Evolutionary conservation across 1,140 invertebrate genomes (phyloP), one percentile per base, ranked within the genome.

Genomic region (Drosophila repleta): DNA sequence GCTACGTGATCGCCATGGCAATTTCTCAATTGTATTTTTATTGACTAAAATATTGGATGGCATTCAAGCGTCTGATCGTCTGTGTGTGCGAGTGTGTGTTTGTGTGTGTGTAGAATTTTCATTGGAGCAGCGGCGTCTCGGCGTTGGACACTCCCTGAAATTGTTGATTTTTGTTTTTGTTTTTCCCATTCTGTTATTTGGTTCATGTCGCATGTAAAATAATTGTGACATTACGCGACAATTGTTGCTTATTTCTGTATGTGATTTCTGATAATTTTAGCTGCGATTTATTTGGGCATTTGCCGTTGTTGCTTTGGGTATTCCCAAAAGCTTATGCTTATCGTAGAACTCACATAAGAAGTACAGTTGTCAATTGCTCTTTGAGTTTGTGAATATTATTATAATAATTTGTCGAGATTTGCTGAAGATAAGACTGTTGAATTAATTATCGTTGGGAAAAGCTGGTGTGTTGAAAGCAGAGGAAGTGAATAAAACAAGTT

Each of bases 1-100:
- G 66, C 74, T 81, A 87, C 83, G 82, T 87, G 83, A 87, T 88
- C 76, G 72, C 20, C 83, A 83, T 87, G 79, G 74, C 83, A 87
- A 87, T 79, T 74, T 79, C 71, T 58, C 79, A 83, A 79, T 83
- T 83, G 84, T 74, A 61, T 74, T 87, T 73, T 84, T 84, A 87
- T 87, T 88, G 83, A 87, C 67, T 46, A 79, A 71, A 88, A 74
- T 81, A 85, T 84, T 77, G 80, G 78, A 48, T 81, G 79, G 57
- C 46, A 35, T 75, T 73, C 74, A 75, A 66, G 64, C 79, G 83
- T 69, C 58, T 67, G 62, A 67, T 67, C 63, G 17, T 24, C 45
- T 57, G 55, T 13, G 13, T 29, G 4, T 20, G 10, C 48, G 15
- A 17, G 21, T 76, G 26, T 20, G 37, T 29, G 20, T 24, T 5